Conservation (phyloP, 2,888 invertebrate species). For the Erannis defoliaria region DNA sequence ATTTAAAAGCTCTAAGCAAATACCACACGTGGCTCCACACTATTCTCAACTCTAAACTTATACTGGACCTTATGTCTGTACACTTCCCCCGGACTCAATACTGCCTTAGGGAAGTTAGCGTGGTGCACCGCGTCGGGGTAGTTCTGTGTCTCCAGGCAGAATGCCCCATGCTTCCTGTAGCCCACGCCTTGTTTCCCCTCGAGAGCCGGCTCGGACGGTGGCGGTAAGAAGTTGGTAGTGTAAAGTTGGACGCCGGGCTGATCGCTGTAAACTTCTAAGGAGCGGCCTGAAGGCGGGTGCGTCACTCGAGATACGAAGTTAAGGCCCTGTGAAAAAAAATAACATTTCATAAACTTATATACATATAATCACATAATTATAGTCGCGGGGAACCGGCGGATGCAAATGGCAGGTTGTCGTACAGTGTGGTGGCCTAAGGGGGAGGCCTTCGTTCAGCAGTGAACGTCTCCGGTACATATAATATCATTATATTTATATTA, state of each 20-base stretch:
- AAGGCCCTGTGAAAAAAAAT: conserved; percentile 56
- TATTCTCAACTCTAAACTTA: conserved; percentile 86
- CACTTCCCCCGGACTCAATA: conserved; percentile 89
- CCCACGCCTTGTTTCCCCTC: conserved; percentile 71
- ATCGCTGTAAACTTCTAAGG: conserved; percentile 92
- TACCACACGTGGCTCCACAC: conserved; percentile 47
- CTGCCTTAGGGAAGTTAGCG: conserved; percentile 90
- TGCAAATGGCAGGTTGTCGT: too few relatives aligned
- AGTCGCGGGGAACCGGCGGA: too few relatives aligned
- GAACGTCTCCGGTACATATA: too few relatives aligned
- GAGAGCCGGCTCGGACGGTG: conserved; percentile 69
- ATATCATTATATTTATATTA: too few relatives aligned
- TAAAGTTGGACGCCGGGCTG: conserved; percentile 97
- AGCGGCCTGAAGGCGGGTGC: conserved; percentile 90
- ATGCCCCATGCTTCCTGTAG: conserved; percentile 92
- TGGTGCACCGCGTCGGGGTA: conserved; percentile 96
- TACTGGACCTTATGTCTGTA: conserved; percentile 91
- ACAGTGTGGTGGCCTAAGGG: too few relatives aligned
- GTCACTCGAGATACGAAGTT: conserved; percentile 81
- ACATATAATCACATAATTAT: too few relatives aligned
- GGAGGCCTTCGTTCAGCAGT: too few relatives aligned
- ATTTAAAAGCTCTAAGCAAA: conserved; percentile 32
- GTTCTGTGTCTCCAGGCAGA: conserved; percentile 97
- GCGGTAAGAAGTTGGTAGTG: conserved; percentile 91
- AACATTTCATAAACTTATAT: too few relatives aligned